Percentiles rank a stretch among this genome's conserved stretches.
Conservation (phyloP, 2,888 invertebrate genomes). For the Lottia gigantea region DNA sequence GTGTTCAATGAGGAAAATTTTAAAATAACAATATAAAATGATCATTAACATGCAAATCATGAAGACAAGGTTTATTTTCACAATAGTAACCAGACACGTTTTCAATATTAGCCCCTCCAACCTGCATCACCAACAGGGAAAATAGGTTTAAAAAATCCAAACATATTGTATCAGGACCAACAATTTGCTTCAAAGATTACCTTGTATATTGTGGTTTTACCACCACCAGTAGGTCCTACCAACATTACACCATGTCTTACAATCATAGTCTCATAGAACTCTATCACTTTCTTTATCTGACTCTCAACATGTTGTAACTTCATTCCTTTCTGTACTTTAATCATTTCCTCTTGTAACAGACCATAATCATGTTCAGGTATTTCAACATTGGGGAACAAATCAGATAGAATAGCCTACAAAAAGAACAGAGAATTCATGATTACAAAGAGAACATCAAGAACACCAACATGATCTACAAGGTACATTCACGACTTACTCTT, state of each 20-base stretch:
- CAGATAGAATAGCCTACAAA: constrained; percentile 82
- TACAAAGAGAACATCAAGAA: background rate
- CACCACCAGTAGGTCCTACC: constrained; percentile 89
- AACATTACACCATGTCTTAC: constrained; percentile 93
- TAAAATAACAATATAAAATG: too few relatives aligned
- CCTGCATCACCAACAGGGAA: too few relatives aligned
- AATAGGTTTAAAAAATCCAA: too few relatives aligned
- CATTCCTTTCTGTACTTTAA: constrained; percentile 68
- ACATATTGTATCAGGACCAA: too few relatives aligned
- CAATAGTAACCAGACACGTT: too few relatives aligned
- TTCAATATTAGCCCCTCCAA: too few relatives aligned
- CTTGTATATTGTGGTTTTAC: constrained; percentile 82
- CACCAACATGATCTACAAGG: too few relatives aligned
- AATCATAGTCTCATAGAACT: constrained; percentile 89
- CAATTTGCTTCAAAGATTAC: constrained; percentile 69
- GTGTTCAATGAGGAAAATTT: too few relatives aligned
- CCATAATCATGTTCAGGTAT: constrained; percentile 85
- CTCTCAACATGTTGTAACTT: constrained; percentile 78
- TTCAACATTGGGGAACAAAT: constrained; percentile 86
- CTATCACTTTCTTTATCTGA: constrained; percentile 82
- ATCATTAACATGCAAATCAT: too few relatives aligned
- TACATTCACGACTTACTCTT: too few relatives aligned
- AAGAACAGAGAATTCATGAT: background rate
- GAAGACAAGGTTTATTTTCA: too few relatives aligned
- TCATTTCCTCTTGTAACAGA: constrained; percentile 75